Evolutionary conservation across 2,888 invertebrate genomes (phyloP).

Genomic region (Lampropteryx suffumata): DNA sequence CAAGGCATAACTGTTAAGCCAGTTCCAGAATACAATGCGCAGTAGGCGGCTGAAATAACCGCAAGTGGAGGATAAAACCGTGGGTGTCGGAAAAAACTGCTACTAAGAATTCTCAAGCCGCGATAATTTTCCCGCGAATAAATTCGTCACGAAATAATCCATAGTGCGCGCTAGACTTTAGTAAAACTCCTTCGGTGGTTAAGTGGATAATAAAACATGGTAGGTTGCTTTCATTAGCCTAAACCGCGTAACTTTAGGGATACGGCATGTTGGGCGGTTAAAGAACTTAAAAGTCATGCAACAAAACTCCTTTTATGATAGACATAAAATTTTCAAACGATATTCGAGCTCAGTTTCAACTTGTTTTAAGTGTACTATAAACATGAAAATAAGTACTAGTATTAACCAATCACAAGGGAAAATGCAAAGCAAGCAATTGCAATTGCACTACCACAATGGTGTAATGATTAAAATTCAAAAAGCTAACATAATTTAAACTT

Average conservation of each 20-base stretch:
- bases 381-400: no score
- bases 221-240: slow-evolving; percentile 71
- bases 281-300: slow-evolving; percentile 50
- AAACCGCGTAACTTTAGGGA: slow-evolving; percentile 36
- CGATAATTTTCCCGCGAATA: no score
- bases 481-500: slow-evolving; percentile 51
- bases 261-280: slow-evolving; percentile 53
- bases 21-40: no score
- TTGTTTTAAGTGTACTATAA: no score
- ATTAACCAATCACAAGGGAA: slow-evolving; percentile 1
- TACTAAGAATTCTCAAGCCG: no score
- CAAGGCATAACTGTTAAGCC: no score
- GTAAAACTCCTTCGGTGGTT: slow-evolving; percentile 45
- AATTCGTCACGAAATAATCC: no score
- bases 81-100: no score
- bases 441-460: slow-evolving; percentile 22
- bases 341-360: neutral
- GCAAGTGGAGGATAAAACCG: no score
- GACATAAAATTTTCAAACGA: slow-evolving; percentile 70
- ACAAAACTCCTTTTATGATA: slow-evolving; percentile 70
- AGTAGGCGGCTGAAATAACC: no score
- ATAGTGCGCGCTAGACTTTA: no score
- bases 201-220: slow-evolving; percentile 72
- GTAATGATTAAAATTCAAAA: slow-evolving; percentile 37
- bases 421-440: slow-evolving; percentile 19